Conservation (phyloP, 2,113 vertebrate genomes). For the Grallaria varia region DNA sequence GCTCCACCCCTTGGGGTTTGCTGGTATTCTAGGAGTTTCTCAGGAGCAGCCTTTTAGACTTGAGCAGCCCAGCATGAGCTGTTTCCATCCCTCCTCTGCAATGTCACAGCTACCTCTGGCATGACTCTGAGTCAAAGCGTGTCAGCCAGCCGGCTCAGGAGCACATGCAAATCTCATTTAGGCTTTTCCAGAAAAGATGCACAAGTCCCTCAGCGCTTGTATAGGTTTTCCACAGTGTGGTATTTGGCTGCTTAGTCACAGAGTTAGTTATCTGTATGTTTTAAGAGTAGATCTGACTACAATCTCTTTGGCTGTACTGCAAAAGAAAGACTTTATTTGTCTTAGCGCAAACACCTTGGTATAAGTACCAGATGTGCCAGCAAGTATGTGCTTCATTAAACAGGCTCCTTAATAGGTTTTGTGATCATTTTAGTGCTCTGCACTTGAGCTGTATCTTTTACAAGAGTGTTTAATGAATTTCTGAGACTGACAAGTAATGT, state of each 20-base stretch:
- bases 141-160: background rate
- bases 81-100: background rate
- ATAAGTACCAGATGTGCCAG: background rate
- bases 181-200: background rate
- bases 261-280: background rate
- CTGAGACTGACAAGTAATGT: constrained; percentile 9
- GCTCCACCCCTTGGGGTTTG: rapidly evolving
- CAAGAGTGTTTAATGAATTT: constrained; percentile 41
- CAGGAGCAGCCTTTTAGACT: background rate
- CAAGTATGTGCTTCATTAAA: constrained; percentile 42
- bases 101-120: background rate
- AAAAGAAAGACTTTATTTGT: constrained; percentile 11
- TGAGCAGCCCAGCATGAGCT: background rate
- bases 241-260: constrained; percentile 37
- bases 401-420: constrained; percentile 24
- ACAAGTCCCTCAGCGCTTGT: background rate
- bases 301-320: background rate
- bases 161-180: background rate
- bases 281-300: background rate
- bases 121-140: constrained; percentile 28
- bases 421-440: constrained; percentile 1
- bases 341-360: constrained; percentile 4
- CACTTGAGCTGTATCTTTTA: background rate
- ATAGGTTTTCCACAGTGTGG: constrained; percentile 19
- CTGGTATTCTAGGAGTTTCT: background rate